Base-by-base conservation (phyloP, 2,797 vertebrate species). In the Acipenser ruthenus region DNA sequence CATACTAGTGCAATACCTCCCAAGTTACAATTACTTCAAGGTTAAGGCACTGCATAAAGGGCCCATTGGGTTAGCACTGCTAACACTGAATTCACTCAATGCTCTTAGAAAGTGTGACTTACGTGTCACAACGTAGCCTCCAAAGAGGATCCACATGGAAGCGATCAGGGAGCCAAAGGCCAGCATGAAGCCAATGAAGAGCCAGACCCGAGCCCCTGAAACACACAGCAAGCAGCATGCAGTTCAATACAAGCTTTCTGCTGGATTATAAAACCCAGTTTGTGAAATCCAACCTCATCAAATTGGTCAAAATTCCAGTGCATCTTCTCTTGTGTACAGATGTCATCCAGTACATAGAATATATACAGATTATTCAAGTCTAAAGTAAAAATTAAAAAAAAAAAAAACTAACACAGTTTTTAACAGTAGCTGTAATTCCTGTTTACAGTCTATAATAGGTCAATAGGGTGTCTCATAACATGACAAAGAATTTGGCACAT, bases 81-180 rank as follows among this genome's bases (percentile, higher is more conserved):
- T 48, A 9, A 59, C 2, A n/a, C 9, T 9, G 49, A 13, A 15
- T 49, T 56, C 10, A 9, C 10, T 12, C 8, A 66, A 15, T 49
- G 48, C 5, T 37, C 11, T 66, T 48, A 48, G 10, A 10, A 50
- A 15, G 50, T 37, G 37, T 55, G 18, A 65, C 89, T 88, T 83
- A 99, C 96, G 78, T 77, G 92, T 88, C 71, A 93, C 93, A 9
- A 99, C 97, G 1, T 97, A 99, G 66, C 93, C 95, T 67, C 93
- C 97, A 50, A 99, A 99, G 60, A 99, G 91, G 83, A 99, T 96
- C 97, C 96, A 99, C 95, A 99, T 97, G 10, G 97, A 99, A 50
- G 94, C 95, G 56, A 99, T 99, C 79, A 99, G 93, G 62, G 97
- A 96, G 7, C 96, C 96, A 70, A 99, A 99, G 8, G 96, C 92